Base-by-base conservation (phyloP, 2,888 invertebrate species). In the Chalcis sispes region DNA sequence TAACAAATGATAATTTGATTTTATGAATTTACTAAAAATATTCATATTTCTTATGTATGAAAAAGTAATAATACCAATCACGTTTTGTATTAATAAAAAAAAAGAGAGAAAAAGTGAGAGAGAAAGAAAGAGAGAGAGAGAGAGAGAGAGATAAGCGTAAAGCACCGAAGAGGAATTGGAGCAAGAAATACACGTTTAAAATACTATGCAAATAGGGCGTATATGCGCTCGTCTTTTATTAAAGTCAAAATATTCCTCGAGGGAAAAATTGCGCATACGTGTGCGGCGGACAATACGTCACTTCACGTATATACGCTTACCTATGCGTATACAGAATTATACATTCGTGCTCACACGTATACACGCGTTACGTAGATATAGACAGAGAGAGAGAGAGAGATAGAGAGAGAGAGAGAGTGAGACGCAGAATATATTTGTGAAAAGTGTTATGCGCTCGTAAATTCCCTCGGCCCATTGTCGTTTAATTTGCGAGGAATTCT, bases 401-500 rank as follows among this genome's bases (percentile, higher is more conserved):
- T 3, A 50, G 23, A 18, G 20, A 20, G 50, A 23, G 27, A 52
- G 13, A 23, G 2, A 8, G 27, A 25, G n/a, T n/a, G 46, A 46
- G 32, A 8, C 18, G 50, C 20, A 20, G 40, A n/a, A 18, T 13
- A 66, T 67, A 70, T 65, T 65, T 66, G 66, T 27, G 71, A 75
- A 75, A 71, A 71, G 70, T 65, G 71, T 71, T 75, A 61, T 66
- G 50, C 66, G 59, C 75, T 67, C 75, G 66, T 71, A 71, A 75
- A 75, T 75, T 75, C 66, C 56, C 58, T 42, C 69, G 76, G 50
- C 58, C 72, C 69, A 69, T 77, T 77, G 76, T 77, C 76, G 72
- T 77, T 77, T 77, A 77, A 77, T 77, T 72, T 77, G 72, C 76
- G 61, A 65, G 65, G 72, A 77, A 77, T 75, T 72, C 73, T 52